Evolutionary conservation across 2,113 vertebrate genomes (phyloP).

Genomic region (Aptenodytes forsteri): DNA sequence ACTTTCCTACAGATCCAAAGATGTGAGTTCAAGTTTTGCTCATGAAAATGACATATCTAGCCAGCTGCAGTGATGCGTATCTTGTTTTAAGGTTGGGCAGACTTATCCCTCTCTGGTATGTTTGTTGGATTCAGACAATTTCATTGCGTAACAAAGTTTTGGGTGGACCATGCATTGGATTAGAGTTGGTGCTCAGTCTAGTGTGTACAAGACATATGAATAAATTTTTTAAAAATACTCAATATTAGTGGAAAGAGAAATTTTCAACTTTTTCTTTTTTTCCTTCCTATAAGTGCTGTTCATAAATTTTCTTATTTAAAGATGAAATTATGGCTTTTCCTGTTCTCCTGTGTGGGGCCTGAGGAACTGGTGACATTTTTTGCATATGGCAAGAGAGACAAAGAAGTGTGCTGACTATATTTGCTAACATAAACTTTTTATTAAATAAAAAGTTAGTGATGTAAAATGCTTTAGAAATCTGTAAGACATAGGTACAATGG

Average conservation of each 20-base stretch:
- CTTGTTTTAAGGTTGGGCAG: neutral
- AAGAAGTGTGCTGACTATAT: neutral
- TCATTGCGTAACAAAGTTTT: neutral
- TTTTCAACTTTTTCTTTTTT: neutral
- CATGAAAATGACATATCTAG: neutral
- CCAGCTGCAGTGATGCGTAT: neutral
- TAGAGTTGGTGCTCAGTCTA: neutral
- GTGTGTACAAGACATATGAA: neutral
- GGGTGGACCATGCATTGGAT: neutral
- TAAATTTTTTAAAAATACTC: neutral
- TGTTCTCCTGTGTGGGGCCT: neutral
- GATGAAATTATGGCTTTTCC: neutral
- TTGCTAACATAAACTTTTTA: neutral
- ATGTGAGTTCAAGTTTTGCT: neutral
- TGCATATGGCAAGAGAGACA: neutral
- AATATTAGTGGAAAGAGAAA: neutral
- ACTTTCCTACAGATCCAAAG: neutral
- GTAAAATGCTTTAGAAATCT: neutral
- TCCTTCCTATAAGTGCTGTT: neutral
- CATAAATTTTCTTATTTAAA: neutral
- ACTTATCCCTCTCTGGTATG: neutral
- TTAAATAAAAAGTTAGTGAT: neutral
- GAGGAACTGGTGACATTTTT: neutral
- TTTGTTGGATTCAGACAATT: neutral
- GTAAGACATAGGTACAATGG: neutral